Base-by-base conservation (phyloP, 1,140 invertebrate genomes). In the Chelonus insularis region DNA sequence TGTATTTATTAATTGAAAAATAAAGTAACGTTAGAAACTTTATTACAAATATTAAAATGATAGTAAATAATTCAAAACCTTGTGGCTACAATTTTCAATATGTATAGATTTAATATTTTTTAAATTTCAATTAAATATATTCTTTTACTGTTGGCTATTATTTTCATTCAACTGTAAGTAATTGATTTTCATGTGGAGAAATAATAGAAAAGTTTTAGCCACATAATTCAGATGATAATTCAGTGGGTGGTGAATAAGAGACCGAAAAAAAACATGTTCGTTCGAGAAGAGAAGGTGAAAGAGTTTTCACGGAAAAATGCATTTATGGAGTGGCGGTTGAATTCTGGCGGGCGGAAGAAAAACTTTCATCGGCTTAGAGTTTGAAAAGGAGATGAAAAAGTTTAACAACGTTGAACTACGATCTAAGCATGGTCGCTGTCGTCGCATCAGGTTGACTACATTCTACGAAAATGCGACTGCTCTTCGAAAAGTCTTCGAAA, bases 361-460 rank as follows among this genome's bases (percentile, higher is more conserved):
- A 77, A 75, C 75, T 78, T 76, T 72, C 67, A 68, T 64, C 62
- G 67, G 68, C 72, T 76, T 74, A 62, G 62, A 77, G 72, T 78
- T 75, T 73, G 68, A 73, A 66, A 76, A 75, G 71, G 64, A 72
- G 71, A 76, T 72, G 72, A 78, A 78, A 75, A 80, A 80, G 72
- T 78, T 77, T 71, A 76, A 76, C 76, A 72, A 76, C 72, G 71
- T 72, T 72, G 68, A 74, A 72, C 68, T 65, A 69, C 68, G 67
- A 67, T 66, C 64, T 66, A 63, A 66, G 60, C 64, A 63, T 34
- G 34, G 52, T 55, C 52, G 20, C 52, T 55, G 52, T 55, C 52
- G 52, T 36, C 51, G 43, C 51, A 37, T 20, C 23, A 32, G 25
- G 39, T 32, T 39, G 51, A 21, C 48, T 29, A 20, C 20, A 20